Conservation (phyloP, 2,113 vertebrate genomes). For the Melierax canorus region DNA sequence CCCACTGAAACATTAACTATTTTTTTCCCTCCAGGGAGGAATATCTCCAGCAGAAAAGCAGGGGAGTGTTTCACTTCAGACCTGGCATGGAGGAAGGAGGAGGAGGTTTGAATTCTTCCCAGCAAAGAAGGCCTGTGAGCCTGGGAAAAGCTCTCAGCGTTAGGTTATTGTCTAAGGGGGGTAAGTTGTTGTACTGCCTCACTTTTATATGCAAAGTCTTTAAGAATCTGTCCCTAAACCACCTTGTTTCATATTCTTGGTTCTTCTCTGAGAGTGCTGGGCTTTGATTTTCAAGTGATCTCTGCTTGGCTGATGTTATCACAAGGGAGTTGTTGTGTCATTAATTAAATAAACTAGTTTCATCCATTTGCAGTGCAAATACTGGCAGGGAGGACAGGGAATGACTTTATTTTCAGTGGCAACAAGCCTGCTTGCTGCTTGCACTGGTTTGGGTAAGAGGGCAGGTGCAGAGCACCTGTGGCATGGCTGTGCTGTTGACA, state of each 20-base stretch:
- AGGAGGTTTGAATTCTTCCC: not conserved
- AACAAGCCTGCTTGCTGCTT: not conserved
- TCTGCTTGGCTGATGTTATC: not conserved
- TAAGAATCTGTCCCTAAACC: not conserved
- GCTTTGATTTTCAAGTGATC: not conserved
- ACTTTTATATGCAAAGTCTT: not conserved
- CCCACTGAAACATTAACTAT: not conserved
- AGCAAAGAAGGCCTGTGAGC: not conserved
- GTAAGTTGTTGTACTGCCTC: not conserved
- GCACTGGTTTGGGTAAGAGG: not conserved
- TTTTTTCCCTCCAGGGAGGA: not conserved
- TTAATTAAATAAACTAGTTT: not conserved
- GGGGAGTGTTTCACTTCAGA: not conserved
- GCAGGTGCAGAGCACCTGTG: accelerated
- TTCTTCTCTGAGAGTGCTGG: not conserved
- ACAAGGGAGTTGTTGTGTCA: not conserved
- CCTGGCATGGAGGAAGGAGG: not conserved
- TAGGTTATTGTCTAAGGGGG: not conserved
- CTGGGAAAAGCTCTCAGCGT: not conserved
- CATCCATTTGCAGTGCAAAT: not conserved
- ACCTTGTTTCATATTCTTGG: not conserved
- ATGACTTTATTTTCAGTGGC: not conserved
- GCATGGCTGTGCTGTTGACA: not conserved
- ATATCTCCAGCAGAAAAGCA: not conserved
- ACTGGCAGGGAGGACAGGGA: not conserved